Evolutionary conservation across 2,888 invertebrate species (phyloP), one percentile per base, ranked within the genome.

Genomic region (Cordilura impudica): DNA sequence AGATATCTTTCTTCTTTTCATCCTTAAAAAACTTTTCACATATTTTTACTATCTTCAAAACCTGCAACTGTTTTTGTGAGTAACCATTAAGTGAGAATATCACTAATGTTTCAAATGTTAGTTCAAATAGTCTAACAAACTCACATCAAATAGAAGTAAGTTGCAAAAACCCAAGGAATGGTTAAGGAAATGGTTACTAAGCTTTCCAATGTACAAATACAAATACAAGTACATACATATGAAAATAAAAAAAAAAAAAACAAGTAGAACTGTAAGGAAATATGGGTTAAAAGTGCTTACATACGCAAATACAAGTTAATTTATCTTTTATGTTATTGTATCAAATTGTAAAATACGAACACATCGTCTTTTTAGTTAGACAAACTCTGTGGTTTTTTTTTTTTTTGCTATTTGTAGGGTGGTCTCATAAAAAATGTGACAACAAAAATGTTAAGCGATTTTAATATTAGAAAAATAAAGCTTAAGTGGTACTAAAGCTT

Each of bases 251-350:
- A 47, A 31, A 35, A 63, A 43, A 12, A 56, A 16, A 31, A 19
- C 29, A n/a, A 51, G 16, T n/a, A 29, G 26, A 6, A n/a, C n/a
- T n/a, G 16, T 5, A 49, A 29, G 31, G 65, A 31, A 10, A 60
- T 76, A 47, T 79, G 49, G 75, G 78, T 75, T 78, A 81, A 78
- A 81, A 81, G 75, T 81, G 78, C 81, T 81, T 75, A 70, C 69
- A 69, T 75, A 75, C 63, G 66, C 71, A 75, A 78, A 74, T 65
- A 75, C 66, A 70, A 71, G 65, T 61, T 70, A 66, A 81, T 71
- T 81, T 71, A 73, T 81, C 65, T 73, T 74, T 74, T 58, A 39
- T 54, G 26, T 63, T 78, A 73, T 78, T 73, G 61, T 39, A 67
- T 73, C 51, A 63, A 14, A 49, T 58, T 73, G 61, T 35, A 67